Evolutionary conservation across 35 echinoderm and acorn worm species (phyloP).

Genomic region (Lytechinus variegatus): DNA sequence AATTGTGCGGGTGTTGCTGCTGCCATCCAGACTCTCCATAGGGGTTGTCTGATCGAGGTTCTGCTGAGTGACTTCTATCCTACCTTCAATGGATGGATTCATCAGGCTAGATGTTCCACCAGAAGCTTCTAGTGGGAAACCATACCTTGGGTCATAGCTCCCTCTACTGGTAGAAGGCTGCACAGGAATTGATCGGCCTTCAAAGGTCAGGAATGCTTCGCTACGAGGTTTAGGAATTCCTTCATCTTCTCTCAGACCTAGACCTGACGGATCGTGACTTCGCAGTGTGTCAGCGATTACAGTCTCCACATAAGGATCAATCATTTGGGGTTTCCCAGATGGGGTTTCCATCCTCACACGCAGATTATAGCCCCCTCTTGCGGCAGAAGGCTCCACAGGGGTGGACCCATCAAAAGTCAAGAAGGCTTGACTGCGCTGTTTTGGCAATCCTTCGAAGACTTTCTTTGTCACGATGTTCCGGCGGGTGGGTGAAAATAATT

Average conservation of each 20-base stretch:
- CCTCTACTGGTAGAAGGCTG: neutral
- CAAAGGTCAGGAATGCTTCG: constrained; percentile 20
- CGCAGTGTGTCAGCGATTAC: neutral
- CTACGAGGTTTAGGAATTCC: neutral
- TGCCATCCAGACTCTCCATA: neutral
- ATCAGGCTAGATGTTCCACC: neutral
- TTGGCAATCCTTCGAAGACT: constrained; percentile 21
- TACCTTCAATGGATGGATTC: neutral
- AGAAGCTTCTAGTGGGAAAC: neutral
- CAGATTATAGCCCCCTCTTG: neutral
- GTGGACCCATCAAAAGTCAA: neutral
- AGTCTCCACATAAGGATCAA: neutral
- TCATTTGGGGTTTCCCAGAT: neutral
- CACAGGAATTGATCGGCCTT: neutral
- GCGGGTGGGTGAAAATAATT: neutral
- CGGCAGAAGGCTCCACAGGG: neutral
- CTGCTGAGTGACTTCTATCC: neutral
- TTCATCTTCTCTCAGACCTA: neutral
- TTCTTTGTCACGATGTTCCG: neutral
- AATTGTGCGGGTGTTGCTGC: neutral
- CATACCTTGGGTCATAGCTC: neutral
- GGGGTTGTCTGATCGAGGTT: neutral
- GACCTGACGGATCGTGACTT: neutral
- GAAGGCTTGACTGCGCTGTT: neutral
- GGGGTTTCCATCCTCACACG: neutral